These are phyloP conservation scores for Silurus meridionalis DNA, from an alignment of 2,113 vertebrate genomes.

Conservation along the genomic window DNA sequence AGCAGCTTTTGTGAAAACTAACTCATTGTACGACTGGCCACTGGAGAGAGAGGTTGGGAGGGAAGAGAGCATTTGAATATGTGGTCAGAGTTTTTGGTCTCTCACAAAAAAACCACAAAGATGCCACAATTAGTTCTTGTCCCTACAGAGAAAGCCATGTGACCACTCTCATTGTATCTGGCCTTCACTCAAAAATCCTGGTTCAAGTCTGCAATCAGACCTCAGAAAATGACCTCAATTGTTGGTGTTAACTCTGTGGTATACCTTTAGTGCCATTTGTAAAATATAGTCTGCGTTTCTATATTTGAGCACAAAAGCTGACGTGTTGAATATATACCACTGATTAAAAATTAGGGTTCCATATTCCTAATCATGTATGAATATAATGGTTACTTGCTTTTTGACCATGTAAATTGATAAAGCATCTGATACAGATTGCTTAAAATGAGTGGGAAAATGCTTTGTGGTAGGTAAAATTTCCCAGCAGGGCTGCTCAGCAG, in stretches of 20 bases:
- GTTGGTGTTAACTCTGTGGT: constrained; percentile 47
- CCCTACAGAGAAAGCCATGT: constrained; percentile 52
- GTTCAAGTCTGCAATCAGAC: constrained; percentile 26
- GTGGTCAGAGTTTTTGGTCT: constrained; percentile 54
- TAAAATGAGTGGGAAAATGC: constrained; percentile 1
- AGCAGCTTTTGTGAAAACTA: constrained; percentile 55
- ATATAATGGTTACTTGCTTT: not conserved
- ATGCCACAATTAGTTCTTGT: constrained; percentile 60
- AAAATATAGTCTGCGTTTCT: constrained; percentile 29
- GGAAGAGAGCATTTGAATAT: constrained; percentile 32
- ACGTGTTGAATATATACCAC: not conserved
- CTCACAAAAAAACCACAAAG: constrained; percentile 55
- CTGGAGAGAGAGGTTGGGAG: constrained; percentile 4
- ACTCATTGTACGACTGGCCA: constrained; percentile 43
- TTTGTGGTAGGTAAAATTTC: constrained; percentile 46
- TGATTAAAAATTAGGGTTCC: not conserved
- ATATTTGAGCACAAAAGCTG: constrained; percentile 6
- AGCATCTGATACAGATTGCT: not conserved
- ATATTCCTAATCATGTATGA: not conserved
- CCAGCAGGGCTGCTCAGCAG: constrained; percentile 44
- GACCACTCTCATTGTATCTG: constrained; percentile 53
- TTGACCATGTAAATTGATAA: not conserved
- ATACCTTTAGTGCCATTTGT: constrained; percentile 44
- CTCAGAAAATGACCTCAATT: constrained; percentile 43
- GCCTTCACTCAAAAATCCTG: constrained; percentile 55